Evolutionary conservation across 2,113 vertebrate genomes (phyloP), one percentile per base, ranked within the genome.

Genomic region (Chunga burmeisteri): DNA sequence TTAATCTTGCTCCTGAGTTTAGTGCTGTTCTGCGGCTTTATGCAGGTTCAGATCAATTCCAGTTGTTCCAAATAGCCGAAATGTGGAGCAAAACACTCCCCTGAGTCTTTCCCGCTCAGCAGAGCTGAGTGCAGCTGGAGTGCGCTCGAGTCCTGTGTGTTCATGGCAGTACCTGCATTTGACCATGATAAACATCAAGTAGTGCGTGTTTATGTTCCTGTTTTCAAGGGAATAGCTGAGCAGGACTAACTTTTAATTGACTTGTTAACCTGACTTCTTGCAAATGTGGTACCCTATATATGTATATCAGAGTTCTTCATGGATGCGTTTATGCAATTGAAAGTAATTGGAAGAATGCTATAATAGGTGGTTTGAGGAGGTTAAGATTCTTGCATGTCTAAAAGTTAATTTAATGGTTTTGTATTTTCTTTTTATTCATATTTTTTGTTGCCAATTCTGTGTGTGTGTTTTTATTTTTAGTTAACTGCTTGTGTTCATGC

Each of bases 401-500:
- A 56, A 94, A 50, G 36, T 66, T 72, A 61, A 55, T 93, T 74
- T 90, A 86, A 52, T 38, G 50, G 75, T 65, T 56, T 50, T 67
- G 56, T 70, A 32, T 89, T 70, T 75, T 80, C 26, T 65, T 85
- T 84, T 63, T 36, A 20, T 78, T 94, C 25, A 7, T 78, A 17
- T 59, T 58, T 81, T 86, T 88, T 46, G 38, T 91, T 93, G 36
- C 86, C 77, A 97, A 96, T 88, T 83, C 74, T 74, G 23, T 96
- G 79, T 94, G 25, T 94, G 17, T 96, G 15, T 94, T 94, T 94
- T 95, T 86, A 40, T 96, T 97, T 98, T 70, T 63, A 99, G 98
- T 98, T 99, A 98, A 99, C 99, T 40, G 99, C 99, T 94, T 99
- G 99, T 97, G 98, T 99, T 96, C 99, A 99, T 74, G 99, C 99